phyloP scores from a whole-genome alignment of 2,888 invertebrate species.

The Geotrupes spiniger region DNA sequence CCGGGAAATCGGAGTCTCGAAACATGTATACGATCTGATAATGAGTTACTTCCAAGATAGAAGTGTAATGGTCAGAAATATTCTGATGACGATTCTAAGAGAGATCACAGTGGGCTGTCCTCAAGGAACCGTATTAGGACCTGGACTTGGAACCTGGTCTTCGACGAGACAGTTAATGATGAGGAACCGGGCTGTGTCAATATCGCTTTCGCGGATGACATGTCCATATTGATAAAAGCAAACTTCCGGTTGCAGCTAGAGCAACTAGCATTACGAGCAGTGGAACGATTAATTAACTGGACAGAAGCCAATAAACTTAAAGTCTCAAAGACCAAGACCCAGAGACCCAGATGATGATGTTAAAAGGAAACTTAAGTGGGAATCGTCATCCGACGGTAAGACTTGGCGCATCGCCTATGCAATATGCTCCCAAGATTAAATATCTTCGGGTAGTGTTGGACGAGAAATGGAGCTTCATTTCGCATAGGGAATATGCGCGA shows the following conservation, averaged over 20 bases:
- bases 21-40: neutral
- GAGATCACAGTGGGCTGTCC: too few species aligned
- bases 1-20: neutral
- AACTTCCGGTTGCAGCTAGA: neutral
- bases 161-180: conserved; percentile 1
- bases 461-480: neutral
- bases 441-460: conserved; percentile 7
- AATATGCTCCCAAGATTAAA: neutral
- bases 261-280: neutral
- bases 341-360: conserved; percentile 1
- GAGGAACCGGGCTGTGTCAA: neutral
- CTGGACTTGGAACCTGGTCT: conserved; percentile 9
- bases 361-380: neutral
- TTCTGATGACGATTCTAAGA: neutral
- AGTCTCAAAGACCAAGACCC: neutral
- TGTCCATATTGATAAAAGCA: neutral
- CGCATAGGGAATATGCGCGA: neutral
- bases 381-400: neutral
- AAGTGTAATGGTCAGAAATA: neutral
- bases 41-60: too few species aligned
- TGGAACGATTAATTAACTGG: neutral
- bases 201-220: neutral
- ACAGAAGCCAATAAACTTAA: neutral
- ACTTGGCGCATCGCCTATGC: neutral
- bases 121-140: conserved; percentile 16